Percentiles rank a stretch among this genome's conserved stretches.
These are phyloP conservation scores for Crossocerus cetratus DNA, from an alignment of 2,888 invertebrate species.

Conservation along the genomic window DNA sequence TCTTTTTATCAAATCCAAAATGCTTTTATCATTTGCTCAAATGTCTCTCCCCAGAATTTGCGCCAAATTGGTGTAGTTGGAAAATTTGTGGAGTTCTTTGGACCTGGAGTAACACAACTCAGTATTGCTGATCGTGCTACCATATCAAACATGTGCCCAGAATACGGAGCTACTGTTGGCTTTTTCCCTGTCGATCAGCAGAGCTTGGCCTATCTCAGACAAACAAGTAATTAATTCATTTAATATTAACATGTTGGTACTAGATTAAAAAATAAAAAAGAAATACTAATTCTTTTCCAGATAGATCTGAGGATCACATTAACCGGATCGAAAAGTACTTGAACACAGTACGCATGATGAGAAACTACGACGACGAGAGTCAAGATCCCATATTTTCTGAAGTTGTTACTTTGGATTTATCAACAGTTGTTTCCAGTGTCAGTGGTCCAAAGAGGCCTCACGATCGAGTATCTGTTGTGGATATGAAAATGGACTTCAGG, in stretches of 20 bases:
- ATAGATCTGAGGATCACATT: constrained; percentile 88
- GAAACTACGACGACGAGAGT: constrained; percentile 86
- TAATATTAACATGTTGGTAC: constrained; percentile 4
- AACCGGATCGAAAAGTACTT: constrained; percentile 89
- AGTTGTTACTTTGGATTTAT: constrained; percentile 90
- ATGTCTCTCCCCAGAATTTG: constrained; percentile 75
- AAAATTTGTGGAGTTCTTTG: constrained; percentile 99
- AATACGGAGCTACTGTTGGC: constrained; percentile 97
- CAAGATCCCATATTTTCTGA: constrained; percentile 93
- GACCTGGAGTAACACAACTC: constrained; percentile 92
- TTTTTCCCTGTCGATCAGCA: constrained; percentile 94
- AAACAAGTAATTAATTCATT: constrained; percentile 82
- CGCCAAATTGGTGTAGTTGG: constrained; percentile 97
- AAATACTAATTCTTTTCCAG: constrained; percentile 76
- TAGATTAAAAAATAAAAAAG: neutral
- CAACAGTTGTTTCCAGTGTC: constrained; percentile 94
- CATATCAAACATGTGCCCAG: constrained; percentile 99
- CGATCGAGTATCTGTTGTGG: constrained; percentile 92
- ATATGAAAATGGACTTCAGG: constrained; percentile 94
- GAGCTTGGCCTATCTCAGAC: constrained; percentile 89
- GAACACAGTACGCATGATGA: constrained; percentile 87
- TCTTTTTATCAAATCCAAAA: neutral
- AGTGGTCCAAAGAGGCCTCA: constrained; percentile 99
- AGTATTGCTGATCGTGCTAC: constrained; percentile 98
- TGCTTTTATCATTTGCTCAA: neutral